A percentile compares a stretch with the other conserved stretches of the same genome.
Conservation (phyloP, 1,140 invertebrate species). For the Drosophila watanabei region DNA sequence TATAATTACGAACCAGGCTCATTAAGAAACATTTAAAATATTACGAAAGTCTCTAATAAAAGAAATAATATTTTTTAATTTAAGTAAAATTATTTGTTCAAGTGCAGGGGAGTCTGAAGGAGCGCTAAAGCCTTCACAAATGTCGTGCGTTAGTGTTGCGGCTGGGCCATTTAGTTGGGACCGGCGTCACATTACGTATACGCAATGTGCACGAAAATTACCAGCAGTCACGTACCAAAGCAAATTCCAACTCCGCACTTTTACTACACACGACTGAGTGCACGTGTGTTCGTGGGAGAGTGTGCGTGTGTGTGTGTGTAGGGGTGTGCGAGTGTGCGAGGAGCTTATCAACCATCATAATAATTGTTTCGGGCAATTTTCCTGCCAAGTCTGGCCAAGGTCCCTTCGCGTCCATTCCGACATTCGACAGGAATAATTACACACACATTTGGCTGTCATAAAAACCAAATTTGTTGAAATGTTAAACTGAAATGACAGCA, state of each 20-base stretch:
- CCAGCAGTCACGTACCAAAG: slow-evolving; percentile 42
- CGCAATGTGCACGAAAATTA: slow-evolving; percentile 57
- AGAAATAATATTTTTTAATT: neutral
- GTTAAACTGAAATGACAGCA: slow-evolving; percentile 28
- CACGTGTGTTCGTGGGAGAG: slow-evolving; percentile 25
- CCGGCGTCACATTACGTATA: slow-evolving; percentile 56
- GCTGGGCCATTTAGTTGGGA: slow-evolving; percentile 55
- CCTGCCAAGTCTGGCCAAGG: slow-evolving; percentile 30
- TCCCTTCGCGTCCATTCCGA: slow-evolving; percentile 40
- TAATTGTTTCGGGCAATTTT: slow-evolving; percentile 59
- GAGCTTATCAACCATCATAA: slow-evolving; percentile 53
- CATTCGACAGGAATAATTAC: slow-evolving; percentile 58
- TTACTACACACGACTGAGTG: slow-evolving; percentile 44
- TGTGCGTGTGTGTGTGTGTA: slow-evolving; percentile 1
- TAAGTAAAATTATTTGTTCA: neutral
- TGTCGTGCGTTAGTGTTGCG: slow-evolving; percentile 39
- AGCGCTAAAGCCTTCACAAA: slow-evolving; percentile 41
- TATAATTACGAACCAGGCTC: neutral
- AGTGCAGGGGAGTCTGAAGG: slow-evolving; percentile 1
- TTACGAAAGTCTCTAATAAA: neutral
- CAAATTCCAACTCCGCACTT: slow-evolving; percentile 48
- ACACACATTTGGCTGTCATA: slow-evolving; percentile 44
- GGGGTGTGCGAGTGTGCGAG: slow-evolving; percentile 20
- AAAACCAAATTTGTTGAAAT: slow-evolving; percentile 58
- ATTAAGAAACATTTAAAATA: neutral